Conservation (phyloP, 37 sponge, comb jelly and placozoan genomes). For the Amphimedon queenslandica region DNA sequence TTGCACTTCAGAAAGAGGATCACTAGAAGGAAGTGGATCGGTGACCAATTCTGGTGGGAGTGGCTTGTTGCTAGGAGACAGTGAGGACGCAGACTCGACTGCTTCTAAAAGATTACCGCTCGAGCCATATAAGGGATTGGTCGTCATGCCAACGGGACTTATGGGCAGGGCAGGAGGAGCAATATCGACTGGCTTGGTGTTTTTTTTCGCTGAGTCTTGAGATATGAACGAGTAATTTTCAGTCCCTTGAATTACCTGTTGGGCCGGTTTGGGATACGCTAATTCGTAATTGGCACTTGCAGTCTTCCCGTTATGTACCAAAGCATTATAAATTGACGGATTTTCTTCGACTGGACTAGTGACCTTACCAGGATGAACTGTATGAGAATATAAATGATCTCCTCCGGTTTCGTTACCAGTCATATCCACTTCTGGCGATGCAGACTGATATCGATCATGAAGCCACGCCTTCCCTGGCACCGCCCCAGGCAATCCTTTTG, state of each 20-base stretch:
- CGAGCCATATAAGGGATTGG: conserved; percentile 48
- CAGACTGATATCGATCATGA: background rate
- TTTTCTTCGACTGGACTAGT: background rate
- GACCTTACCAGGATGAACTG: background rate
- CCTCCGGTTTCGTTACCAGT: background rate
- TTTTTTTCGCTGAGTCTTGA: background rate
- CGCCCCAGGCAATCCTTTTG: background rate
- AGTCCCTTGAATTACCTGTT: background rate
- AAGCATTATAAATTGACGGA: background rate
- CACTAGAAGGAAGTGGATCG: background rate
- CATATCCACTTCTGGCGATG: background rate
- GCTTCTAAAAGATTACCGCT: conserved; percentile 11
- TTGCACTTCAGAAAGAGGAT: too few species aligned
- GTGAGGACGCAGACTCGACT: background rate
- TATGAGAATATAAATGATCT: conserved; percentile 10
- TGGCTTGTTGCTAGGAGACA: background rate
- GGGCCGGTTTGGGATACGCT: conserved; percentile 3
- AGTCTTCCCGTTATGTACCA: background rate
- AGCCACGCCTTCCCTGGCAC: background rate
- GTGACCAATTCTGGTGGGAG: background rate
- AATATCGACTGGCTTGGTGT: background rate
- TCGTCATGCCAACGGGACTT: conserved; percentile 23
- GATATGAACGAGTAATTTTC: background rate
- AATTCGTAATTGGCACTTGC: background rate
- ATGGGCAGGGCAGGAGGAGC: background rate